phyloP scores from a whole-genome alignment of 2,888 invertebrate species.

The Acleris holmiana region DNA sequence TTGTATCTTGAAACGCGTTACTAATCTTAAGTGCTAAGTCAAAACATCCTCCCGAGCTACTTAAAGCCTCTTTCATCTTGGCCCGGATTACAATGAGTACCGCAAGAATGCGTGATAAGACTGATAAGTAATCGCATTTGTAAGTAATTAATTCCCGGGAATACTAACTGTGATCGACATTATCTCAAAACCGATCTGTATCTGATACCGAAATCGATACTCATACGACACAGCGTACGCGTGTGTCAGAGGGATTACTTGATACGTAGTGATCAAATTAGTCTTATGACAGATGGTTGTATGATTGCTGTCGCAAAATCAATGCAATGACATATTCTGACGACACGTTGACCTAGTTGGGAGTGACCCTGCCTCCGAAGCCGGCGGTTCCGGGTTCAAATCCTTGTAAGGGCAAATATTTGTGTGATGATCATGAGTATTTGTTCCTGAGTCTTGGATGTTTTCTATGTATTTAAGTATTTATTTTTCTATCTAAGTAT shows the following conservation, averaged over 20 bases:
- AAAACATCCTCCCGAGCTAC: slow-evolving; percentile 42
- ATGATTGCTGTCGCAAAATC: background rate
- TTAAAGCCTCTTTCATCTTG: slow-evolving; percentile 41
- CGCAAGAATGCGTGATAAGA: slow-evolving; percentile 63
- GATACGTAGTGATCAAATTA: slow-evolving; percentile 20
- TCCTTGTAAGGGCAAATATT: too few species aligned
- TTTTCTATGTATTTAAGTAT: too few species aligned
- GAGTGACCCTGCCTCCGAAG: too few species aligned
- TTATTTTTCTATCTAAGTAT: too few species aligned
- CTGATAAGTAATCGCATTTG: slow-evolving; percentile 74
- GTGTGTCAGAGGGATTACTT: slow-evolving; percentile 32
- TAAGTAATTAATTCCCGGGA: slow-evolving; percentile 75
- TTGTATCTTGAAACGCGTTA: slow-evolving; percentile 23
- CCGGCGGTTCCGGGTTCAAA: too few species aligned
- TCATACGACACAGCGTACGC: slow-evolving; percentile 36
- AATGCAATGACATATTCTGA: too few species aligned
- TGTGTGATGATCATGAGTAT: too few species aligned
- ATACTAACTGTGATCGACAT: slow-evolving; percentile 71
- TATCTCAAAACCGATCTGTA: slow-evolving; percentile 66
- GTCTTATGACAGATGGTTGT: background rate
- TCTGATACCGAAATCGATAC: slow-evolving; percentile 61
- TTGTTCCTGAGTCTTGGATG: too few species aligned
- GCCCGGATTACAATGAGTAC: slow-evolving; percentile 65
- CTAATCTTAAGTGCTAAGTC: slow-evolving; percentile 41
- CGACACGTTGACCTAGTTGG: too few species aligned